Conservation (phyloP, 2,888 invertebrate genomes). For the Meloe dianella region DNA sequence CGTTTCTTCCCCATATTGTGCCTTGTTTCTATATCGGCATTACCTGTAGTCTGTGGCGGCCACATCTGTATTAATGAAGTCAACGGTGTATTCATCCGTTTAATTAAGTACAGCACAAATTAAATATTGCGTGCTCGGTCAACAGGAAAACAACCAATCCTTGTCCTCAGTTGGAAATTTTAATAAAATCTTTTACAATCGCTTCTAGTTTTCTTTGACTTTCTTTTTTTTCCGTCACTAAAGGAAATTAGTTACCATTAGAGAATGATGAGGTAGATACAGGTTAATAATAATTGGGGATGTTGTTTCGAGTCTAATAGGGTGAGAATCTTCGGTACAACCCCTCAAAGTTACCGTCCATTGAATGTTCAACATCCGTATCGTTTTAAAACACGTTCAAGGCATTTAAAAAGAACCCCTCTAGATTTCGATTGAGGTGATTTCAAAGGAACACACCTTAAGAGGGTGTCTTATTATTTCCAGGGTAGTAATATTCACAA, state of each 20-base stretch:
- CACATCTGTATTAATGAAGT: conserved; percentile 19
- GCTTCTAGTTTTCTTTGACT: too few relatives aligned
- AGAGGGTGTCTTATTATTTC: conserved; percentile 40
- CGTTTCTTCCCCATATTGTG: conserved; percentile 23
- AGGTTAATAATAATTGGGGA: conserved; percentile 4
- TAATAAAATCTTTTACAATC: too few relatives aligned
- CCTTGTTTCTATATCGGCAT: conserved; percentile 12
- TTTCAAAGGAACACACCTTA: conserved; percentile 41
- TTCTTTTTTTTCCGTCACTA: too few relatives aligned
- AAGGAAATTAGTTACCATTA: background rate
- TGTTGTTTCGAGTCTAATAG: background rate
- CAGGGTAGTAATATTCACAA: too few relatives aligned
- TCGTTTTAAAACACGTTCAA: conserved; percentile 16
- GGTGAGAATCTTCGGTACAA: conserved; percentile 21
- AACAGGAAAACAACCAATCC: too few relatives aligned
- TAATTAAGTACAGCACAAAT: too few relatives aligned
- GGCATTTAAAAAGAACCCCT: conserved; percentile 19
- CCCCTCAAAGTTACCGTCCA: conserved; percentile 36
- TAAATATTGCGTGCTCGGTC: too few relatives aligned
- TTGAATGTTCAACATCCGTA: conserved; percentile 39
- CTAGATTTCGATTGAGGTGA: conserved; percentile 24
- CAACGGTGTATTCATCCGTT: conserved; percentile 17
- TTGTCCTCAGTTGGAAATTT: too few relatives aligned
- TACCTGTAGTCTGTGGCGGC: conserved; percentile 25
- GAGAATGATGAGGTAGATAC: too few relatives aligned